A percentile compares a stretch with the other conserved stretches of the same genome.
phyloP scores from a whole-genome alignment of 2,888 invertebrate species.

The Trachelus stipa region DNA sequence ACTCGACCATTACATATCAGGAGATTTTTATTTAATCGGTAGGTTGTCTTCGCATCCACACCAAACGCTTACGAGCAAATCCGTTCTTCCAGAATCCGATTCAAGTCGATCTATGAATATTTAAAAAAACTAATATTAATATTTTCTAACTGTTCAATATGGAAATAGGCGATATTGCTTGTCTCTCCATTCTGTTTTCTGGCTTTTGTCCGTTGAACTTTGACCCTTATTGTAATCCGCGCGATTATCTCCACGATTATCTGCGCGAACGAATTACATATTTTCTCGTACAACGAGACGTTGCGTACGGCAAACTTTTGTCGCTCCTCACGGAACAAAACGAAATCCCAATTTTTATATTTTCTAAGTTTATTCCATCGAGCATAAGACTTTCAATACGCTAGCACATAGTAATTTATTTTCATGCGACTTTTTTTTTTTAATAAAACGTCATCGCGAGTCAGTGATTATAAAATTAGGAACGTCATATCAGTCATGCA shows the following conservation, averaged over 20 bases:
- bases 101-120: neutral
- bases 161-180: neutral
- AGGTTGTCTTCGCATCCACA: neutral
- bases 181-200: neutral
- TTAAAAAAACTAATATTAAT: neutral
- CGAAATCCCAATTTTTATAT: conserved; percentile 6
- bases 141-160: neutral
- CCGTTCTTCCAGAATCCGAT: conserved; percentile 60
- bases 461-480: conserved; percentile 45
- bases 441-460: conserved; percentile 37
- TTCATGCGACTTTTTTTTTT: conserved; percentile 40
- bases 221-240: neutral
- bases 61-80: conserved; percentile 58
- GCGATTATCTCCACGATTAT: neutral
- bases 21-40: neutral
- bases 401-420: conserved; percentile 63
- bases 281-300: neutral
- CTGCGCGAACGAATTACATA: neutral
- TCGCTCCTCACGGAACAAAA: neutral
- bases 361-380: conserved; percentile 53
- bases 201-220: neutral
- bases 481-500: conserved; percentile 62
- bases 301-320: neutral
- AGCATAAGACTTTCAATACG: conserved; percentile 57
- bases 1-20: neutral